Conservation (phyloP, 2,797 vertebrate genomes). For the Sebastes flavidus region DNA sequence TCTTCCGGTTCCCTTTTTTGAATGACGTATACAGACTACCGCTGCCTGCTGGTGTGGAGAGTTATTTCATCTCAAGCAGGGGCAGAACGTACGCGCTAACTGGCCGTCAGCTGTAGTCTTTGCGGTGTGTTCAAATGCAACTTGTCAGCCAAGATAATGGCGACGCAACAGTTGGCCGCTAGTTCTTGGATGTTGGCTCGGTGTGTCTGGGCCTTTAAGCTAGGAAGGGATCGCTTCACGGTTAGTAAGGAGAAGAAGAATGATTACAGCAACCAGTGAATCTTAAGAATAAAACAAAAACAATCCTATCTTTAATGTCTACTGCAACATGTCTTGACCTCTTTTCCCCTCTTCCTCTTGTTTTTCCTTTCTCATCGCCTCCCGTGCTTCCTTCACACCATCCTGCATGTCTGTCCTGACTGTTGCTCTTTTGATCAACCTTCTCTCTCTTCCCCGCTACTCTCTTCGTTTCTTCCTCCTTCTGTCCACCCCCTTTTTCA, state of each 20-base stretch:
- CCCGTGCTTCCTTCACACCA: background rate
- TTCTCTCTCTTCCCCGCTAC: background rate
- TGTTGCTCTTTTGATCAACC: constrained; percentile 36
- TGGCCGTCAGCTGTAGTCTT: no score
- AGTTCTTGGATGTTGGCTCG: no score
- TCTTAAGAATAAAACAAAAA: background rate
- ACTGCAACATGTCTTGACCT: background rate
- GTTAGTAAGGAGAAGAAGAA: background rate
- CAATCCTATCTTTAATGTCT: background rate
- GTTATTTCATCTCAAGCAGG: no score
- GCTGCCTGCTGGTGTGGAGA: no score
- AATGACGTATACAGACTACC: no score
- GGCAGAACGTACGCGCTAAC: no score
- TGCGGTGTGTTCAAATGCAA: no score
- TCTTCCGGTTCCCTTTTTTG: no score
- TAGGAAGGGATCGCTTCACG: background rate
- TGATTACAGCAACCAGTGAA: background rate
- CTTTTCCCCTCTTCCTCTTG: background rate
- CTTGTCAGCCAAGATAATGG: no score
- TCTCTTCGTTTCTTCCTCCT: constrained; percentile 4
- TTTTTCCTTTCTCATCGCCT: background rate
- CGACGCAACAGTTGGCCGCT: no score
- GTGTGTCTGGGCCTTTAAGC: background rate
- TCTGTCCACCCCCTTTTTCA: constrained; percentile 4
- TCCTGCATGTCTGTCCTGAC: background rate